phyloP scores from a whole-genome alignment of 2,888 invertebrate genomes.

The Caenorhabditis becei region DNA sequence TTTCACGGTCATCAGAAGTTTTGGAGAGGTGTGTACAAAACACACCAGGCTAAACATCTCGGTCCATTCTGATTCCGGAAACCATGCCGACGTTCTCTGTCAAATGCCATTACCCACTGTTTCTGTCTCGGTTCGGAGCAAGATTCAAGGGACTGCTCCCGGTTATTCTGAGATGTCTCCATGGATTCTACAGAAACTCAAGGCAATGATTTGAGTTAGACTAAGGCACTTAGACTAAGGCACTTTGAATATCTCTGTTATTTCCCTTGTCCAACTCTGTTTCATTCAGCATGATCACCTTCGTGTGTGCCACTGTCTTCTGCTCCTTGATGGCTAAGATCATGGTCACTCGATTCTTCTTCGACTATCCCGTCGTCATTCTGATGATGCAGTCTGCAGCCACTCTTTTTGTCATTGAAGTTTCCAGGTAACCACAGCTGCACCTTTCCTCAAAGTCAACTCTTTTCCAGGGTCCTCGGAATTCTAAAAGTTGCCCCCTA shows the following conservation, averaged over 20 bases:
- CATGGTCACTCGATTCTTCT: constrained; percentile 79
- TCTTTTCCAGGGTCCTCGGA: constrained; percentile 70
- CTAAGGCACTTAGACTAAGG: not conserved
- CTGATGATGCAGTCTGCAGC: constrained; percentile 83
- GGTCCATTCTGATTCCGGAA: not conserved
- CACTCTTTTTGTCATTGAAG: constrained; percentile 82
- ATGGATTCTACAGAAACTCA: not conserved
- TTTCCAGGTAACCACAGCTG: constrained; percentile 73
- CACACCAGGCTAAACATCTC: not conserved
- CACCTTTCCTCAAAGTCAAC: not conserved
- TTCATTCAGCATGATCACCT: constrained; percentile 62
- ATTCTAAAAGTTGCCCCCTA: constrained; percentile 82
- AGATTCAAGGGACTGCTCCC: not conserved
- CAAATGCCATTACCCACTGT: not conserved
- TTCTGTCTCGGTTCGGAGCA: not conserved
- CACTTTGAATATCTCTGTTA: too few species aligned
- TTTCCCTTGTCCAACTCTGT: not conserved
- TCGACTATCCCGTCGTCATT: constrained; percentile 84
- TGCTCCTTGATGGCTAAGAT: constrained; percentile 65
- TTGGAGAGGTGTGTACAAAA: not conserved
- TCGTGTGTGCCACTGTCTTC: constrained; percentile 56
- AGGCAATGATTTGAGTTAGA: not conserved
- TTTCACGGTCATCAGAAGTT: not conserved
- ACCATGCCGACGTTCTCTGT: not conserved
- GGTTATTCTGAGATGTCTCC: not conserved